Percentiles rank a stretch among this genome's conserved stretches.
These are phyloP conservation scores for Quadroppia sp. DNA, from an alignment of 2,888 invertebrate species.

Conservation along the genomic window DNA sequence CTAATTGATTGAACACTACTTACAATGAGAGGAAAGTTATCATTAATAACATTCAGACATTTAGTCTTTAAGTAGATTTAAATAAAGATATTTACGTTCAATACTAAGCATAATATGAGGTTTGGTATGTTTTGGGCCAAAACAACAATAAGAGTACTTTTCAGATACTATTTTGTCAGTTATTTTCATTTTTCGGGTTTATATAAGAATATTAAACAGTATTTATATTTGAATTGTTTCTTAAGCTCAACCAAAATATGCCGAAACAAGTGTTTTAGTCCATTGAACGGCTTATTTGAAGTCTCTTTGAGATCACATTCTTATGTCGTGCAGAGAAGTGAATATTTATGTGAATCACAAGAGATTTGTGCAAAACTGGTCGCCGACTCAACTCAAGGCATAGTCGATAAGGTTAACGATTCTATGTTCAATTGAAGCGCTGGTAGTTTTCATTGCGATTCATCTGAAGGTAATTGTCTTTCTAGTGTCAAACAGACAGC, in stretches of 20 bases:
- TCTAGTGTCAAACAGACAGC: conserved; percentile 27
- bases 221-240: not conserved
- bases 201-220: not conserved
- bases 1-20: conserved; percentile 2
- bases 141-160: not conserved
- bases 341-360: conserved; percentile 19
- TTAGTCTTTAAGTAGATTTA: not conserved
- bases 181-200: not conserved
- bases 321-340: conserved; percentile 31
- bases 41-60: not conserved
- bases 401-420: conserved; percentile 18
- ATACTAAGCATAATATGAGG: not conserved
- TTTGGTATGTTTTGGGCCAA: not conserved
- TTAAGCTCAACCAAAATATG: conserved; percentile 6
- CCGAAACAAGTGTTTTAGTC: conserved; percentile 1
- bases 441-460: not conserved
- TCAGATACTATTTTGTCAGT: not conserved
- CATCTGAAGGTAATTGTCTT: conserved; percentile 28
- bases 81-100: conserved; percentile 25
- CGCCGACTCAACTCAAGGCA: not conserved
- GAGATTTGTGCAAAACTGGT: not conserved
- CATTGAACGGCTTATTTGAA: conserved; percentile 31
- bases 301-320: conserved; percentile 16
- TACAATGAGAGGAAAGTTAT: not conserved
- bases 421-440: conserved; percentile 5